Conservation (phyloP, 2,888 invertebrate genomes). For the Bellardia pandia region DNA sequence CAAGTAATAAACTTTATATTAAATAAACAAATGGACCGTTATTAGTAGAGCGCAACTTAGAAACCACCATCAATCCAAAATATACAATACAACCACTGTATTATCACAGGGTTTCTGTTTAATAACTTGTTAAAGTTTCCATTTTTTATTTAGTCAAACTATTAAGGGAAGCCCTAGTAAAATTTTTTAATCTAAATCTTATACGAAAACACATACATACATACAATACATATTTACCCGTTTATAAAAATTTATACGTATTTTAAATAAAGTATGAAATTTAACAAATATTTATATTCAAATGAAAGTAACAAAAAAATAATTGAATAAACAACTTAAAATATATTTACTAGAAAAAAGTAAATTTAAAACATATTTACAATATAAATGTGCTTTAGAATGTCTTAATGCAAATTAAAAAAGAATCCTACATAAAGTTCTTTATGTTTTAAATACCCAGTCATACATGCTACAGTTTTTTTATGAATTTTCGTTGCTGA, state of each 20-base stretch:
- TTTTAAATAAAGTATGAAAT: slow-evolving; percentile 60
- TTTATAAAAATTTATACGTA: slow-evolving; percentile 73
- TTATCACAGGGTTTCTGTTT: slow-evolving; percentile 56
- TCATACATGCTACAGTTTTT: too few species aligned
- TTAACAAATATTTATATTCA: slow-evolving; percentile 59
- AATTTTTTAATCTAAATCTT: slow-evolving; percentile 38
- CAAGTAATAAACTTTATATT: slow-evolving; percentile 23
- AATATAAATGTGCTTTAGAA: slow-evolving; percentile 70
- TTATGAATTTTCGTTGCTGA: too few species aligned
- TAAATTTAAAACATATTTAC: slow-evolving; percentile 73
- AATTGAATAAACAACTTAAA: slow-evolving; percentile 41
- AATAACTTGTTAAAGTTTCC: slow-evolving; percentile 45
- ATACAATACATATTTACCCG: slow-evolving; percentile 54
- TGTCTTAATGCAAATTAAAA: slow-evolving; percentile 17
- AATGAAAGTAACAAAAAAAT: slow-evolving; percentile 33
- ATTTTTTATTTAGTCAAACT: slow-evolving; percentile 16
- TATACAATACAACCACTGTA: slow-evolving; percentile 47
- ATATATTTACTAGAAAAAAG: slow-evolving; percentile 65
- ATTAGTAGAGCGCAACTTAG: slow-evolving; percentile 59
- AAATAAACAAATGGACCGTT: slow-evolving; percentile 30
- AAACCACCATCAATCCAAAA: slow-evolving; percentile 66
- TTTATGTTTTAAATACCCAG: slow-evolving; percentile 22
- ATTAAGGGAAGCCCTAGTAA: slow-evolving; percentile 36
- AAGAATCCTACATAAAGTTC: slow-evolving; percentile 10
- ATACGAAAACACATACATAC: slow-evolving; percentile 42